Conservation (phyloP, 2,888 invertebrate species). For the Drosophila leonis region DNA sequence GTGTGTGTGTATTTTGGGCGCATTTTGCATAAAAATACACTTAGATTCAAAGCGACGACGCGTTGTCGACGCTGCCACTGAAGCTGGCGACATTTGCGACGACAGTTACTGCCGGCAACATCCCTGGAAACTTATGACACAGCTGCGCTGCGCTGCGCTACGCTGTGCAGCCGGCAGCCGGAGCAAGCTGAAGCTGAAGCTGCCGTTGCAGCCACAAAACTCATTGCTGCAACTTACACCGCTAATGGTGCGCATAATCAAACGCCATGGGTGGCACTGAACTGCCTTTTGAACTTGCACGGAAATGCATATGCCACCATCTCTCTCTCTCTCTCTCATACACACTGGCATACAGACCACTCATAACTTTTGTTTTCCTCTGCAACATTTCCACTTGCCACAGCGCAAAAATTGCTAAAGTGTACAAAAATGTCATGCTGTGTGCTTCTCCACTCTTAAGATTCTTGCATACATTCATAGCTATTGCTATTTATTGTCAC, state of each 20-base stretch:
- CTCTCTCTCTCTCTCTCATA: constrained; percentile 8
- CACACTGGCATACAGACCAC: constrained; percentile 28
- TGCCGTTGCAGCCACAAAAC: constrained; percentile 70
- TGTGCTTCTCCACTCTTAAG: constrained; percentile 51
- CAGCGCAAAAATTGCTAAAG: constrained; percentile 49
- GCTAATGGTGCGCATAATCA: constrained; percentile 83
- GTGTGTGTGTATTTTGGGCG: constrained; percentile 42
- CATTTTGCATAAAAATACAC: constrained; percentile 79
- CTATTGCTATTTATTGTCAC: constrained; percentile 26
- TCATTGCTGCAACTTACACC: constrained; percentile 82
- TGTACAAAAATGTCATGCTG: constrained; percentile 76
- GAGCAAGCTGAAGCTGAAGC: background rate
- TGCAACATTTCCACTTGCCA: constrained; percentile 41
- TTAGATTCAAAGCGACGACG: constrained; percentile 62
- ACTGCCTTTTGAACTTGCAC: constrained; percentile 57
- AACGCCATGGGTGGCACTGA: constrained; percentile 76
- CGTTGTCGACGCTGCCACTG: constrained; percentile 36
- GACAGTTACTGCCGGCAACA: constrained; percentile 76
- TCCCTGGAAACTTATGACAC: constrained; percentile 76
- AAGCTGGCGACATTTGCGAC: constrained; percentile 78
- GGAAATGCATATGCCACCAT: constrained; percentile 16
- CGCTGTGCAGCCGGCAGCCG: constrained; percentile 1
- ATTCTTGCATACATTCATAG: constrained; percentile 51
- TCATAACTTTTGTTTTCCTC: constrained; percentile 80
- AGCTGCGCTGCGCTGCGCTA: constrained; percentile 9